Conservation (phyloP, 2,113 vertebrate genomes). For the Camelus dromedarius region DNA sequence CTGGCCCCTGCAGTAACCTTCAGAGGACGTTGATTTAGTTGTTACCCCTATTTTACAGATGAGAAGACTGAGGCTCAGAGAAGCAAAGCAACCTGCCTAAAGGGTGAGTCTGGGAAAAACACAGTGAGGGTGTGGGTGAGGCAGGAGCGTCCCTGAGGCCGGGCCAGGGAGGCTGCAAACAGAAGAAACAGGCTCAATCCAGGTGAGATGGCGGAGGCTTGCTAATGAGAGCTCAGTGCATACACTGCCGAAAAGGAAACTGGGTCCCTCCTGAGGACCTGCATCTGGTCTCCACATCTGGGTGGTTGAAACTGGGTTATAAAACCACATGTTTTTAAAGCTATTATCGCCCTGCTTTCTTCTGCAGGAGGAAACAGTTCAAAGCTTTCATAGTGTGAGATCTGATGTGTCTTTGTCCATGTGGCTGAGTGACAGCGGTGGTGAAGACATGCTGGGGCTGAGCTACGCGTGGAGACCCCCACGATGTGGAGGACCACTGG, state of each 20-base stretch:
- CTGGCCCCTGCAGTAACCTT: background rate
- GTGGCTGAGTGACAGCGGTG: background rate
- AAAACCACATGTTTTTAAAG: background rate
- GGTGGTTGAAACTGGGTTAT: background rate
- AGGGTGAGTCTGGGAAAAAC: background rate
- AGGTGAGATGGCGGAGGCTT: background rate
- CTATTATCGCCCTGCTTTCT: accelerated
- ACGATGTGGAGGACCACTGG: background rate
- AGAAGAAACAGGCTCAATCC: background rate
- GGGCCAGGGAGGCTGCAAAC: background rate
- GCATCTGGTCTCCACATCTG: background rate
- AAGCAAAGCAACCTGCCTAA: background rate
- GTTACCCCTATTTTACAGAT: background rate
- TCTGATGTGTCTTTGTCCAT: accelerated
- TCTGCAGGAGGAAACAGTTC: background rate
- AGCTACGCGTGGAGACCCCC: background rate
- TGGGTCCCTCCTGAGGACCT: background rate
- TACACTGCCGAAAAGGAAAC: background rate
- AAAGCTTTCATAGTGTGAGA: too few relatives aligned
- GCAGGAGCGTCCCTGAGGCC: too few relatives aligned
- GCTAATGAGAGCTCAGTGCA: background rate
- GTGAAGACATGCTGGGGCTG: accelerated
- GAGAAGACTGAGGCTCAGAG: slow-evolving; percentile 4
- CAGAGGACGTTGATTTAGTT: background rate
- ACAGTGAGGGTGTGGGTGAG: background rate